Conservation (phyloP, 2,888 invertebrate species). For the Drosophila buzzatii region DNA sequence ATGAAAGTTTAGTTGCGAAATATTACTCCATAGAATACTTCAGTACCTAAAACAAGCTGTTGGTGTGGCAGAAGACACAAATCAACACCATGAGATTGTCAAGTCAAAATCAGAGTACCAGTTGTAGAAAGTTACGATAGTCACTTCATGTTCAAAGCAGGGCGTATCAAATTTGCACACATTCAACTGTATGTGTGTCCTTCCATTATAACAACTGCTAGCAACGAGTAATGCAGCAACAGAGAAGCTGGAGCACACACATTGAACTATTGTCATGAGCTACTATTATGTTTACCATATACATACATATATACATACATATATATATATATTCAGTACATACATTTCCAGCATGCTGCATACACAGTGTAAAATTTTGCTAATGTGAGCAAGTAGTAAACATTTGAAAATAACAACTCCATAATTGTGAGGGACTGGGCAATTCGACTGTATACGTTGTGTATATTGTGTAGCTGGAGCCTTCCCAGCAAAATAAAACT, state of each 20-base stretch:
- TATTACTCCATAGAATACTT: slow-evolving; percentile 11
- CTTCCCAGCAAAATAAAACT: slow-evolving; percentile 38
- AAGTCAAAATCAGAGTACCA: slow-evolving; percentile 67
- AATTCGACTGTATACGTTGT: slow-evolving; percentile 15
- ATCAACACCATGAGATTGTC: slow-evolving; percentile 70
- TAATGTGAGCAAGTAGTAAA: slow-evolving; percentile 28
- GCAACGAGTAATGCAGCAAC: slow-evolving; percentile 36
- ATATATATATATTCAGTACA: slow-evolving; percentile 18
- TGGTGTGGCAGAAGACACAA: slow-evolving; percentile 69
- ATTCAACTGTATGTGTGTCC: slow-evolving; percentile 20
- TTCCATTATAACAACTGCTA: slow-evolving; percentile 53
- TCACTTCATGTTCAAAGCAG: slow-evolving; percentile 33
- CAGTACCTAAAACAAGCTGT: slow-evolving; percentile 55
- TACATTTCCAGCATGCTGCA: background rate
- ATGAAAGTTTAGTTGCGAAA: slow-evolving; percentile 15
- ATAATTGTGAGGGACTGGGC: slow-evolving; percentile 51
- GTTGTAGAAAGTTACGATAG: slow-evolving; percentile 63
- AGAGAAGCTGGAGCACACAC: slow-evolving; percentile 42
- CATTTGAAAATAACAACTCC: slow-evolving; percentile 46
- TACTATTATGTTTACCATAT: slow-evolving; percentile 60
- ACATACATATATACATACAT: slow-evolving; percentile 1
- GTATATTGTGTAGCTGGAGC: background rate
- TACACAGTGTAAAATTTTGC: slow-evolving; percentile 12
- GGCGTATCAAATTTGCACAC: slow-evolving; percentile 41
- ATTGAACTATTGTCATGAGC: slow-evolving; percentile 66